Conservation (phyloP, 1,140 invertebrate species). For the Drosophila busckii region DNA sequence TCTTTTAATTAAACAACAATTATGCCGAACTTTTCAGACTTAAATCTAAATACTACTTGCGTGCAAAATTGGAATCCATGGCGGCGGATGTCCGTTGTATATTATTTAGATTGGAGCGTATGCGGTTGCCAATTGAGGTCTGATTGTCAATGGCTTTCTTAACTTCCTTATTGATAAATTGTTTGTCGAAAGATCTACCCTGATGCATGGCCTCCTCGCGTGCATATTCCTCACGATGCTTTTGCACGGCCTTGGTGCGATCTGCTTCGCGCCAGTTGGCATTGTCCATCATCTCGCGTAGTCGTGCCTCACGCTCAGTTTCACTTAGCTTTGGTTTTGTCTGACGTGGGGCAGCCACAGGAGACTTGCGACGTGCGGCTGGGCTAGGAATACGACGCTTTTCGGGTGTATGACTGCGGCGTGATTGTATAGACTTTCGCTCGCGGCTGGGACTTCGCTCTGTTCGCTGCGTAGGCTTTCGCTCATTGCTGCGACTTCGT, state of each 20-base stretch:
- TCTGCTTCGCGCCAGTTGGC: constrained; percentile 86
- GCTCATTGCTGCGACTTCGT: constrained; percentile 41
- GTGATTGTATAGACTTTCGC: too few relatives aligned
- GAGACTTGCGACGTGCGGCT: not conserved
- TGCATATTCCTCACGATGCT: constrained; percentile 83
- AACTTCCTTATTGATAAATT: constrained; percentile 84
- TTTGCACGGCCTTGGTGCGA: constrained; percentile 82
- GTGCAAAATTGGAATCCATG: constrained; percentile 88
- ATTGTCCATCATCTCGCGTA: constrained; percentile 91
- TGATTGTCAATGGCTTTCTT: constrained; percentile 82
- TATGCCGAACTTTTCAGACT: too few relatives aligned
- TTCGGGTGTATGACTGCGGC: not conserved
- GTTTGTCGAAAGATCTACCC: constrained; percentile 78
- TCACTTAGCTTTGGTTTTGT: constrained; percentile 76
- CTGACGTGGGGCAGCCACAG: not conserved
- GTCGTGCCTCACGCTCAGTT: constrained; percentile 85
- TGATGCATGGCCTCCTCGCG: constrained; percentile 81
- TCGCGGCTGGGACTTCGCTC: not conserved
- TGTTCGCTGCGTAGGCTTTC: not conserved
- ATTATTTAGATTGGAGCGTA: constrained; percentile 90
- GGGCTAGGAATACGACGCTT: constrained; percentile 30
- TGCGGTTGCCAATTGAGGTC: constrained; percentile 85
- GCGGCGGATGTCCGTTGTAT: constrained; percentile 85
- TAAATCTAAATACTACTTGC: too few relatives aligned
- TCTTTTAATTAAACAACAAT: too few relatives aligned